Base-by-base conservation (phyloP, 64 coral and sea anemone genomes). In the Platygyra sinensis region DNA sequence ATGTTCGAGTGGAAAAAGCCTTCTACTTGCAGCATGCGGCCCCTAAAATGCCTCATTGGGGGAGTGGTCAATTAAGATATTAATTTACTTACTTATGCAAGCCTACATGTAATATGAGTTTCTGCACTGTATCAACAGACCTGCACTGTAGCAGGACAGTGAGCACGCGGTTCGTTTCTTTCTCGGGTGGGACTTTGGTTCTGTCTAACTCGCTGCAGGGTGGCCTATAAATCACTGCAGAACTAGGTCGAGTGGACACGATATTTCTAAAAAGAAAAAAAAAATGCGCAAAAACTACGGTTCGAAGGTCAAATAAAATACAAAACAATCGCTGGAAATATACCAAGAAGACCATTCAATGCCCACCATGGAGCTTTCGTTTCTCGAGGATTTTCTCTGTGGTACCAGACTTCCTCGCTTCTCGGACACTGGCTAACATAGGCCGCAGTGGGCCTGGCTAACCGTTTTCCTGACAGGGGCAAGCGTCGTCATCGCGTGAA, bases 391-490 rank as follows among this genome's bases (percentile, higher is more conserved):
- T n/a, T 19, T 15, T 50, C 52, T 88, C 86, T 75, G 28, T 88
- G 5, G 72, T 76, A 27, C 51, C 71, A 62, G 25, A 4, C 11
- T 72, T 67, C 5, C 57, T n/a, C 55, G 12, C 22, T 64, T 55
- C 54, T 62, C 38, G n/a, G 74, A 36, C 46, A 59, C 69, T 52
- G n/a, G 74, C 72, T 28, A 92, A 20, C 7, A 92, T 15, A 30
- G n/a, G 82, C 90, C 28, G 57, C 67, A 11, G 90, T 92, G 20
- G 90, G 90, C 20, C 90, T 92, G 22, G 84, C n/a, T 92, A n/a
- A 92, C 76, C 15, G 61, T n/a, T n/a, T n/a, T 77, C 59, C 90
- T 50, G 60, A n/a, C 90, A 92, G 15, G 79, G 82, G 55, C 90
- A 92, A 32, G 61, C 65, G 32, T 92, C 90, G 2, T 62, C 74